Base-by-base conservation (phyloP, 2,888 invertebrate species). In the Mythimna albipuncta region DNA sequence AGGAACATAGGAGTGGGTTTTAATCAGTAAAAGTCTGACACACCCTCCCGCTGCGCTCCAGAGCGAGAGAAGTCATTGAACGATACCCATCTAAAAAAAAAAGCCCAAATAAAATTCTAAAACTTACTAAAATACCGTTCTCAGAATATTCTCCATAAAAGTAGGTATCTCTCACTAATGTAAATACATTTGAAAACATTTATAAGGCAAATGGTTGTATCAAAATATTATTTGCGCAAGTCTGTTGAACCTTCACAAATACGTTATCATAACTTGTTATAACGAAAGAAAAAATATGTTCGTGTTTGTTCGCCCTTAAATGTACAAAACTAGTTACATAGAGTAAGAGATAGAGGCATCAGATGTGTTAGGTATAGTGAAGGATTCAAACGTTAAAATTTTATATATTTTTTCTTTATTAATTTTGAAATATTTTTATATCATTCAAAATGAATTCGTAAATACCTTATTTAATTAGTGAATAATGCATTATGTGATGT, bases 261-360 rank as follows among this genome's bases (percentile, higher is more conserved):
- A 93, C 91, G 90, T 91, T 93, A 93, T 93, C 90, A 91, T 93
- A 93, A 91, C 90, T 91, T 92, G 91, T 91, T 91, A 93, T 89
- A 87, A 83, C 85, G 85, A 83, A 85, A 89, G 89, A 91, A 92
- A 92, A 93, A 91, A 92, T 93, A 92, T 90, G 89, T 79, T 87
- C 87, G 69, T 92, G 89, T 93, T 93, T 93, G 91, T 90, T 92
- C 89, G 88, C 87, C 89, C 88, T 87, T 86, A 83, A 87, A 91
- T 83, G 82, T 88, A 89, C 79, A 78, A 82, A 87, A 84, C 85
- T 87, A 80, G 59, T 47, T 62, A 3, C 73, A 72, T 69, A 88
- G 90, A 90, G 21, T 83, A 87, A 64, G 44, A 9, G 2, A 21
- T 19, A 85, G 86, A 88, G 1, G 32, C 41, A 73, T 0, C 73